Evolutionary conservation across 1,140 invertebrate genomes (phyloP).

Genomic region (Ostrea edulis): DNA sequence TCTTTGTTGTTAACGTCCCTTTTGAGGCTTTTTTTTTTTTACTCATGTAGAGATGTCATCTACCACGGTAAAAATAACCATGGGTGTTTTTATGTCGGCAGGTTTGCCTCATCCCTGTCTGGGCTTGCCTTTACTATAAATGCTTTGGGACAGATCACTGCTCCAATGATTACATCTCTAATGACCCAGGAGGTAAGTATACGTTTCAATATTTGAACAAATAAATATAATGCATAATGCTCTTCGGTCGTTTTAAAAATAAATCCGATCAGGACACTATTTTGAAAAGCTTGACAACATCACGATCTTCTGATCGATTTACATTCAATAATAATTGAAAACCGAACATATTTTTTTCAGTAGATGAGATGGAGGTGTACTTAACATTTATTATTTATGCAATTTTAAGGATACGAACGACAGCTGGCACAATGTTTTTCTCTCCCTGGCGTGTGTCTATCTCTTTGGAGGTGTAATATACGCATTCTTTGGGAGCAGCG

Average conservation of each 20-base stretch:
- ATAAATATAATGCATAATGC: not conserved
- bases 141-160: conserved; percentile 41
- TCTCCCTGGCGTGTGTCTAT: not conserved
- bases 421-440: not conserved
- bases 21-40: too few relatives aligned
- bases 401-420: not conserved
- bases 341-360: not conserved
- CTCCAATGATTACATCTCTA: conserved; percentile 34
- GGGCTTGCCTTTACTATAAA: conserved; percentile 47
- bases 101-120: conserved; percentile 42
- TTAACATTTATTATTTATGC: not conserved
- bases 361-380: not conserved
- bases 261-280: not conserved
- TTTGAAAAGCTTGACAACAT: not conserved
- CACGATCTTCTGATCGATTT: too few relatives aligned
- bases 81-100: not conserved
- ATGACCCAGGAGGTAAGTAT: conserved; percentile 26
- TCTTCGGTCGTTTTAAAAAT: too few relatives aligned
- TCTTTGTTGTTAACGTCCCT: too few relatives aligned
- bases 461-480: not conserved
- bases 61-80: too few relatives aligned
- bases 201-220: not conserved
- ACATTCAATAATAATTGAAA: not conserved
- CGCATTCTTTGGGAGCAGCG: not conserved
- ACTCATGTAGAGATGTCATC: too few relatives aligned